A percentile compares a stretch with the other conserved stretches of the same genome.
These are phyloP conservation scores for Oophaga sylvatica DNA, from an alignment of 2,797 vertebrate genomes.

Conservation along the genomic window DNA sequence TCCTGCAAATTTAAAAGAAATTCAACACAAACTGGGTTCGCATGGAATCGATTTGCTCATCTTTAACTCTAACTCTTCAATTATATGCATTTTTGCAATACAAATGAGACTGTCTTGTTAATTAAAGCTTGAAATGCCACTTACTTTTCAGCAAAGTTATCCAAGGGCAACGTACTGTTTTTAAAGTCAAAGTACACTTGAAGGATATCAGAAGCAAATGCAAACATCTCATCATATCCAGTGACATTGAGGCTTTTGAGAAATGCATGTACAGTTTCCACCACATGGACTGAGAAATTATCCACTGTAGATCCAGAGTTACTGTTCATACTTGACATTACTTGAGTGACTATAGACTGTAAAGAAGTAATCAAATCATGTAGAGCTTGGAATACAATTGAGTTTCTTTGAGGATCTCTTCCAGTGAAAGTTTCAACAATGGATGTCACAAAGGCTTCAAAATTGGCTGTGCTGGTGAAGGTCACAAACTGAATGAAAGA, in stretches of 20 bases:
- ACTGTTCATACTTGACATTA: neutral
- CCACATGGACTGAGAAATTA: neutral
- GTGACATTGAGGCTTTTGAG: slow-evolving; percentile 46
- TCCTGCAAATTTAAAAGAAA: no score
- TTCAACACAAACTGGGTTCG: no score
- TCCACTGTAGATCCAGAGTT: neutral
- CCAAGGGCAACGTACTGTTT: slow-evolving; percentile 1
- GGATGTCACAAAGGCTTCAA: slow-evolving; percentile 12
- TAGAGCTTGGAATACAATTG: slow-evolving; percentile 18
- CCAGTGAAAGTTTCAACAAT: neutral
- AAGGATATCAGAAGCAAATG: slow-evolving; percentile 29
- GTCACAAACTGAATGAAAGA: slow-evolving; percentile 20
- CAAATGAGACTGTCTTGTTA: neutral
- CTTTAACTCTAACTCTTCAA: neutral
- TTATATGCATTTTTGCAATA: neutral
- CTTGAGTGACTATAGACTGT: slow-evolving; percentile 24
- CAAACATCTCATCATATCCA: slow-evolving; percentile 7
- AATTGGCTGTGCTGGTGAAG: neutral
- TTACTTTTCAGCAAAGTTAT: slow-evolving; percentile 45
- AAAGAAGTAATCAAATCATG: slow-evolving; percentile 19
- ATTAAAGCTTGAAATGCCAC: neutral
- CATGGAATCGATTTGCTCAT: no score
- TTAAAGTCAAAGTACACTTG: slow-evolving; percentile 22
- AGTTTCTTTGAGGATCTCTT: neutral
- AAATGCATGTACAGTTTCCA: neutral